Base-by-base conservation (phyloP, 2,113 vertebrate species). In the Cryptomyrus ogoouensis region DNA sequence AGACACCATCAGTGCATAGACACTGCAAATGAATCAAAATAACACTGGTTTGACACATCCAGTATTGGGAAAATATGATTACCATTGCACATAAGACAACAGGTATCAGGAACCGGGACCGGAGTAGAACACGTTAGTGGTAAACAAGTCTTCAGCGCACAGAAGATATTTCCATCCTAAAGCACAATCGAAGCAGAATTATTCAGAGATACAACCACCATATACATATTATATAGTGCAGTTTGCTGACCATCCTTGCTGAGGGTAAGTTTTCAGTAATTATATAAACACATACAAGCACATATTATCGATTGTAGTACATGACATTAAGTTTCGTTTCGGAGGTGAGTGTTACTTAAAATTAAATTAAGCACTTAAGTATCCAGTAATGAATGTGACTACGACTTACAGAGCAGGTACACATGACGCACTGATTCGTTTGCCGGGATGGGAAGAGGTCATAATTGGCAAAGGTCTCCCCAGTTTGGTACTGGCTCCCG, bases 121-220 rank as follows among this genome's bases (percentile, higher is more conserved):
- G 97, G 96, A 0, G 96, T 95, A 4, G 97, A 95, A 2, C 98
- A 99, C 90, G 95, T 92, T 19, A 97, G 94, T 44, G 96, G 95
- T 0, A 96, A 97, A 92, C 98, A 99, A 27, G 97, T 98, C 95
- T 97, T 97, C 95, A 99, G 93, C 70, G 96, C 98, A 0, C 98
- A 99, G 96, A 98, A 99, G 91, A 98, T 98, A 93, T 98, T 98
- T 62, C 98, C 97, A 93, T 98, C 97, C 98, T 98, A 86, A 89
- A 92, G 53, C 19, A 84, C 15, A 53, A 13, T 56, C 5, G 50
- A 52, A 87, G 27, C 12, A 17, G 50, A 53, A 87, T 19, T 31
- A 87, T 53, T 87, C 46, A 31, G 50, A 31, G 15, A 6, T 52
- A 53, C 53, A 27, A 53, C 5, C 4, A 42, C 74, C 4, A 39